These are phyloP conservation scores for Argentina silus DNA, from an alignment of 2,797 vertebrate genomes.

Conservation along the genomic window DNA sequence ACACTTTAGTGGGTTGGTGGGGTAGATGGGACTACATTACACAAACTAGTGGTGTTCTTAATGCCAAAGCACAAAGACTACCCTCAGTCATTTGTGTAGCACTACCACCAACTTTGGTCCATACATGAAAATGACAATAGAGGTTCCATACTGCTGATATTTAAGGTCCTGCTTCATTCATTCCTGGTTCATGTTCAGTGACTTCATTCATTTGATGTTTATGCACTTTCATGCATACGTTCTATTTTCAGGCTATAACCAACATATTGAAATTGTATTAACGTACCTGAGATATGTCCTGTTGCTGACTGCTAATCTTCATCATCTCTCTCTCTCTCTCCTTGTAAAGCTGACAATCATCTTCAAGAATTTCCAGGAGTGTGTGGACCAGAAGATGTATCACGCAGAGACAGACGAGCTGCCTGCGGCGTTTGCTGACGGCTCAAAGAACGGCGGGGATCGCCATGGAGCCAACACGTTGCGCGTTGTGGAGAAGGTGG, in stretches of 20 bases:
- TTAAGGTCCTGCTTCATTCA: neutral
- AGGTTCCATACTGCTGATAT: neutral
- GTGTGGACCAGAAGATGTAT: constrained; percentile 97
- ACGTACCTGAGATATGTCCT: neutral
- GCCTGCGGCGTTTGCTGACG: constrained; percentile 90
- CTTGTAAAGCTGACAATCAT: constrained; percentile 92
- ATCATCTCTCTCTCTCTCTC: constrained; percentile 5
- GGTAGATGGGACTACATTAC: constrained; percentile 52
- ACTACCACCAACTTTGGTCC: constrained; percentile 4
- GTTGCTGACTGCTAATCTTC: constrained; percentile 3
- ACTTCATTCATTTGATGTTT: neutral
- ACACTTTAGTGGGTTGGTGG: constrained; percentile 62
- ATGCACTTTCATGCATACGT: neutral
- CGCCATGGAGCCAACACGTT: constrained; percentile 91
- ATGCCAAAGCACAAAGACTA: constrained; percentile 43
- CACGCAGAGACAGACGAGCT: constrained; percentile 94
- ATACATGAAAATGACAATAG: neutral
- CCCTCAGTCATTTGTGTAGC: constrained; percentile 10
- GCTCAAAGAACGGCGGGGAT: constrained; percentile 94
- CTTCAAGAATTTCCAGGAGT: constrained; percentile 98
- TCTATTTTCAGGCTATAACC: neutral
- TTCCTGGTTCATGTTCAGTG: neutral
- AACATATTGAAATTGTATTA: neutral
- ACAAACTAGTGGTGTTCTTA: constrained; percentile 50
- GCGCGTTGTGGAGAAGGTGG: constrained; percentile 91